Evolutionary conservation across 2,888 invertebrate species (phyloP).

Genomic region (Heliothis peltigera): DNA sequence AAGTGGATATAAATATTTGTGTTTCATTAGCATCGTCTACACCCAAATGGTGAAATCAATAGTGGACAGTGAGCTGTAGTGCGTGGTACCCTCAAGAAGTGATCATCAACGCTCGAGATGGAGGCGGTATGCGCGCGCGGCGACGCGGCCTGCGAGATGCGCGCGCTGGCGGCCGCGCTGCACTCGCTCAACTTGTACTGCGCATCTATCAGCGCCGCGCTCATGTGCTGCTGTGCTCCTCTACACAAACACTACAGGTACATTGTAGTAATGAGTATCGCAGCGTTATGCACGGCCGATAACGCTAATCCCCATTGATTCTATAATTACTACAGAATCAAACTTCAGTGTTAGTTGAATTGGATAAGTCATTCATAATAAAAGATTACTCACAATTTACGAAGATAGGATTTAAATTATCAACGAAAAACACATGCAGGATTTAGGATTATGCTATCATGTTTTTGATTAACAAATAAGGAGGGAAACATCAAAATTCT

Average conservation of each 20-base stretch:
- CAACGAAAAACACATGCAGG: constrained; percentile 5
- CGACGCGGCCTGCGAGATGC: constrained; percentile 74
- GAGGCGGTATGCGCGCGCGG: constrained; percentile 79
- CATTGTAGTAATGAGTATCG: neutral
- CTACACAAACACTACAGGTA: constrained; percentile 73
- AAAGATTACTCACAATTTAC: constrained; percentile 20
- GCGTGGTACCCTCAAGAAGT: constrained; percentile 20
- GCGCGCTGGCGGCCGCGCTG: constrained; percentile 79
- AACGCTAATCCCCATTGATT: constrained; percentile 1
- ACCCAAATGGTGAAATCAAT: constrained; percentile 31
- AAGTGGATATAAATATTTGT: constrained; percentile 7
- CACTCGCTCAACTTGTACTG: constrained; percentile 85
- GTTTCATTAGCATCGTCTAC: constrained; percentile 38
- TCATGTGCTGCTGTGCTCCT: constrained; percentile 82
- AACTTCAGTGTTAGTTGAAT: constrained; percentile 2
- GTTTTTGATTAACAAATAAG: constrained; percentile 38
- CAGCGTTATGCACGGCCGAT: constrained; percentile 2
- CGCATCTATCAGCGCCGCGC: constrained; percentile 80
- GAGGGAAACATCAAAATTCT: neutral
- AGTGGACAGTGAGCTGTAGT: constrained; percentile 50
- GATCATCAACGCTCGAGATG: constrained; percentile 65
- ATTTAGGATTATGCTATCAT: neutral
- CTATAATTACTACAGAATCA: constrained; percentile 13
- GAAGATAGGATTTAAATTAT: neutral
- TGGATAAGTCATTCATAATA: neutral